phyloP scores from a whole-genome alignment of 2,113 vertebrate species.

The Climacteris rufus region DNA sequence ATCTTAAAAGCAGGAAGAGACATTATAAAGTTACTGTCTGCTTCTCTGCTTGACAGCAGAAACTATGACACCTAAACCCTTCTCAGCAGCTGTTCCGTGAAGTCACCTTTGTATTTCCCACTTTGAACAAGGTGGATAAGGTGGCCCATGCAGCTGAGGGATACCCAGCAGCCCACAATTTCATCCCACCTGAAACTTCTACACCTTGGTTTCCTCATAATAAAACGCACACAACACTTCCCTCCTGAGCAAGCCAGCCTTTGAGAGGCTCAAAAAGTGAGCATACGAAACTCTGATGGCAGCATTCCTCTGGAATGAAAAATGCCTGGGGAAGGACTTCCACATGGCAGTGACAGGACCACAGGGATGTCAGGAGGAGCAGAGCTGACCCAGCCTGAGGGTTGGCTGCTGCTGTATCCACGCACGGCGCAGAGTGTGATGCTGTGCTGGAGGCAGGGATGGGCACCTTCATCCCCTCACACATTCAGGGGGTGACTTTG shows the following conservation, averaged over 20 bases:
- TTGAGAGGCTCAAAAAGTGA: background rate
- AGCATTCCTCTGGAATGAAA: background rate
- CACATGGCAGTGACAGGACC: background rate
- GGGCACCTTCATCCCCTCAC: background rate
- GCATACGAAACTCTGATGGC: background rate
- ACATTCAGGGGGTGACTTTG: background rate
- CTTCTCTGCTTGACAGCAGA: background rate
- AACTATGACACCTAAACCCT: background rate
- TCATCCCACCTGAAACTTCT: background rate
- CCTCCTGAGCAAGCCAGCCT: background rate
- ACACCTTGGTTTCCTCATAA: background rate
- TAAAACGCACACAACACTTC: background rate
- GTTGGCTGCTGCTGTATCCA: background rate
- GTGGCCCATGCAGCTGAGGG: background rate
- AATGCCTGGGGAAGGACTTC: background rate
- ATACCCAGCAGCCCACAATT: background rate
- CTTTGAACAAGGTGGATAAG: background rate
- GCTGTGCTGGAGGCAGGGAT: background rate
- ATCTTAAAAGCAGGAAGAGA: background rate
- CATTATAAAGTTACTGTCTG: background rate
- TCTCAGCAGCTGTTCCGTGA: background rate
- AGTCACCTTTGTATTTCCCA: background rate
- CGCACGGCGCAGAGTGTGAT: rapidly evolving
- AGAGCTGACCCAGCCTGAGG: background rate
- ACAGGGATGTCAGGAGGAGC: background rate